A percentile compares a stretch with the other conserved stretches of the same genome.
Conservation (phyloP, 1,140 invertebrate species). For the Coenobita brevimanus region DNA sequence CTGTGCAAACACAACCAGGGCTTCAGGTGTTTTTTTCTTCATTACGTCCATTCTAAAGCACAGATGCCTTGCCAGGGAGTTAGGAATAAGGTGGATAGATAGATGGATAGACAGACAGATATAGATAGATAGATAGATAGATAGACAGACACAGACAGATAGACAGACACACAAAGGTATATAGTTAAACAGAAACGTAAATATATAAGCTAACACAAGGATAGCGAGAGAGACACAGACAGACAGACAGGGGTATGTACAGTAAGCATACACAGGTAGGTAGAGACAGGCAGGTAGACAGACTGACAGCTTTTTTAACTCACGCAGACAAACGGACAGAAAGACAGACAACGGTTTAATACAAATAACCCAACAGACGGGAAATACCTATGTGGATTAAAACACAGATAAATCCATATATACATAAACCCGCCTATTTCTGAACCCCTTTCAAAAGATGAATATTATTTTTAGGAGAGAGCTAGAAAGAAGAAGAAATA, state of each 20-base stretch:
- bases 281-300: background rate
- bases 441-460: too few relatives aligned
- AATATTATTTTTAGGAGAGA: too few relatives aligned
- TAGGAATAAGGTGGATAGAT: background rate
- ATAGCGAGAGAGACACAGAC: background rate
- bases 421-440: too few relatives aligned
- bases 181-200: slow-evolving; percentile 14
- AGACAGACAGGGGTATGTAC: background rate
- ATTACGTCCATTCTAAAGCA: background rate
- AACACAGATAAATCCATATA: too few relatives aligned
- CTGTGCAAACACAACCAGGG: too few relatives aligned
- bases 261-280: background rate
- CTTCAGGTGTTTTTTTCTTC: too few relatives aligned
- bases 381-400: too few relatives aligned
- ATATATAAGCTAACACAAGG: slow-evolving; percentile 4
- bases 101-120: background rate
- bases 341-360: background rate
- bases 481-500: too few relatives aligned
- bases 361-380: background rate
- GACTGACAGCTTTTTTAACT: too few relatives aligned
- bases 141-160: slow-evolving; percentile 20
- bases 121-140: slow-evolving; percentile 7
- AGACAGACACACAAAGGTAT: slow-evolving; percentile 12
- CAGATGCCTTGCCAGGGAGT: too few relatives aligned
- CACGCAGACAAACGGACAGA: background rate